A percentile compares a stretch with the other conserved stretches of the same genome.
phyloP scores from a whole-genome alignment of 2,113 vertebrate species.

The Cottus gobio region DNA sequence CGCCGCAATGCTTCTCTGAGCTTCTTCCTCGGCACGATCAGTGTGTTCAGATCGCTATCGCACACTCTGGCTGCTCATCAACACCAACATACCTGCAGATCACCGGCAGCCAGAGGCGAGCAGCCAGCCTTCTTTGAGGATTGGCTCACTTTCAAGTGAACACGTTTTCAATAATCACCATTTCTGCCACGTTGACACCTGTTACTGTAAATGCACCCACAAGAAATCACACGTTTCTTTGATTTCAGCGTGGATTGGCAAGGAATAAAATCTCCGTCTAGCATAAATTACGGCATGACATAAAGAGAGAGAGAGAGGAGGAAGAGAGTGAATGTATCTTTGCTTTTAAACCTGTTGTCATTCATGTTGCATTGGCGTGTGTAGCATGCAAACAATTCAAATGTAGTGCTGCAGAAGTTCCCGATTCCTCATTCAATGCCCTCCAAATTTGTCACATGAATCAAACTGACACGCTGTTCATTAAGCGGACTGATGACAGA shows the following conservation, averaged over 20 bases:
- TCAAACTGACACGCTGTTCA: conserved; percentile 49
- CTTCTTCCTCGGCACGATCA: conserved; percentile 19
- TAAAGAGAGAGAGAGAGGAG: background rate
- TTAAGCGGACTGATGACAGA: conserved; percentile 46
- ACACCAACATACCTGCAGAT: conserved; percentile 15
- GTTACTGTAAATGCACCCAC: background rate
- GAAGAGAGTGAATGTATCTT: background rate
- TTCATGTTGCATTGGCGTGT: conserved; percentile 34
- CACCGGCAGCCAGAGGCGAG: background rate
- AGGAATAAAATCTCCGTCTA: background rate
- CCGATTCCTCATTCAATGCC: conserved; percentile 35
- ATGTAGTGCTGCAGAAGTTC: conserved; percentile 16
- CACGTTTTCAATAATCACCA: background rate
- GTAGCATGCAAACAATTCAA: conserved; percentile 9
- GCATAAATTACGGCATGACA: conserved; percentile 1
- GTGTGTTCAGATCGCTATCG: conserved; percentile 45
- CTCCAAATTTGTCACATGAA: conserved; percentile 56
- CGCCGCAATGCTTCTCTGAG: conserved; percentile 63
- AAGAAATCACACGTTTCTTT: background rate
- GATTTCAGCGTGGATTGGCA: background rate
- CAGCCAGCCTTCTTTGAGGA: background rate
- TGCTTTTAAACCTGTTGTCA: conserved; percentile 12
- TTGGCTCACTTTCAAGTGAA: background rate
- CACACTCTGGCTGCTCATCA: conserved; percentile 17
- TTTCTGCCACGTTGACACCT: background rate